Conservation (phyloP, 2,888 invertebrate species). For the Leptinotarsa tumamoca region DNA sequence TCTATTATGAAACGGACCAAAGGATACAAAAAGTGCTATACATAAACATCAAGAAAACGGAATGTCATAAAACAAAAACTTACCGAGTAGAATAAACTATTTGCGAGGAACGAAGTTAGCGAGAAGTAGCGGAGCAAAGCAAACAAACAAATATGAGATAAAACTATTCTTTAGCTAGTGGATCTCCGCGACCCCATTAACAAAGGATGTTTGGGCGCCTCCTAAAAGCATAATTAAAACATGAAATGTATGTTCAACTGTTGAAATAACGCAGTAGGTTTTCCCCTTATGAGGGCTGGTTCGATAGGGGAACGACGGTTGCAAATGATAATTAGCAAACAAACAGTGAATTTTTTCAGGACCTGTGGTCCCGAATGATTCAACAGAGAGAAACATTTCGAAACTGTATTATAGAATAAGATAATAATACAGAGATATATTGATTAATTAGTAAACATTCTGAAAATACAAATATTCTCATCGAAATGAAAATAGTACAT, state of each 20-base stretch:
- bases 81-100: constrained; percentile 52
- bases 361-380: neutral
- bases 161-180: constrained; percentile 54
- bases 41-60: constrained; percentile 52
- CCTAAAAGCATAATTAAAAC: constrained; percentile 65
- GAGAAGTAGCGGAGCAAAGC: constrained; percentile 41
- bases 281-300: constrained; percentile 35
- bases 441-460: too few species aligned
- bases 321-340: neutral
- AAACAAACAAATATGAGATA: constrained; percentile 56
- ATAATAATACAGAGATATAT: too few species aligned
- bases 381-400: neutral
- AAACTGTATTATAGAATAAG: too few species aligned
- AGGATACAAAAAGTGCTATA: constrained; percentile 41
- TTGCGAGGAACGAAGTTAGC: constrained; percentile 47
- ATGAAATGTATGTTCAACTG: constrained; percentile 63
- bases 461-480: too few species aligned
- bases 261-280: constrained; percentile 58
- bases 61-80: constrained; percentile 54
- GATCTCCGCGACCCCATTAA: constrained; percentile 57
- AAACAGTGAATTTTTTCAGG: neutral
- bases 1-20: constrained; percentile 34
- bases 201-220: constrained; percentile 54
- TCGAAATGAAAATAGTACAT: too few species aligned
- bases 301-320: neutral